Evolutionary conservation across 2,888 invertebrate genomes (phyloP), one percentile per base, ranked within the genome.

Genomic region (Zygothrica quintamaculata): DNA sequence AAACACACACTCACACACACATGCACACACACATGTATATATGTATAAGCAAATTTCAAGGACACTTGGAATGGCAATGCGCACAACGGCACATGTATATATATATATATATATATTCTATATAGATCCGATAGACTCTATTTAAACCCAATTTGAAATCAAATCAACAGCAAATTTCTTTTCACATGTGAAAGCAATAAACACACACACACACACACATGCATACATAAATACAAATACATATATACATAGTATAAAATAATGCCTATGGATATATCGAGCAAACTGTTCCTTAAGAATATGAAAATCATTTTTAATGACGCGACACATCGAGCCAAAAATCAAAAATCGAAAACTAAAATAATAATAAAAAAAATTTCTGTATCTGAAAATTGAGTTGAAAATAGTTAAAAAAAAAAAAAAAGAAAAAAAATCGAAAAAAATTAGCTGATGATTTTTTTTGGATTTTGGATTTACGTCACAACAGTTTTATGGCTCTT

Each of bases 251-350:
- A n/a, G 8, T 1, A 12, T 11, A 42, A 22, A 57, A 60, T 53
- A 47, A 50, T 61, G 73, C 70, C 67, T 66, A 46, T 46, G 51
- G n/a, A 53, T 40, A 46, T 58, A 44, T n/a, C n/a, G n/a, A 16
- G 18, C 26, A 33, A 11, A 52, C 53, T 48, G 52, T 61, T 72
- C 46, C 56, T 66, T 77, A 61, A 73, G 61, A 76, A 84, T 76
- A 82, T 82, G 66, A 85, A 78, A 85, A 76, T 60, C 26, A 47
- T 53, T 65, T 84, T 80, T 69, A 76, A 82, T 74, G 79, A 82
- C 48, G 65, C 85, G 81, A 69, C 72, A 76, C 79, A 62, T 61
- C 61, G 47, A 47, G n/a, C 25, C 44, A 42, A 68, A 61, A 56
- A 42, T 40, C 18, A 51, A 7, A 5, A 37, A 29, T 55, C 42